These are phyloP conservation scores for Poeciliopsis infans DNA, from an alignment of 2,797 vertebrate genomes.

Conservation along the genomic window DNA sequence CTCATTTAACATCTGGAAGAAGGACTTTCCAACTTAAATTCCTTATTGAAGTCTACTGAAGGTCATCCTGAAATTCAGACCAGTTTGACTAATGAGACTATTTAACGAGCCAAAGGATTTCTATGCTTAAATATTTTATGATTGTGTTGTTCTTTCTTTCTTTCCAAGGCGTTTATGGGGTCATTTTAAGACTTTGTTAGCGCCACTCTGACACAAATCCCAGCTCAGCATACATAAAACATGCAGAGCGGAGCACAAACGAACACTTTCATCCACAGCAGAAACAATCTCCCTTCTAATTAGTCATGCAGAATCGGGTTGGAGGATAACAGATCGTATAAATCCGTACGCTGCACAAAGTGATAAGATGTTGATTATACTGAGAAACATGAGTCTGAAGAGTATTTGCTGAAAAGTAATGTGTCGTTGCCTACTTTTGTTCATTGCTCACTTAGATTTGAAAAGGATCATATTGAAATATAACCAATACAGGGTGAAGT, in stretches of 20 bases:
- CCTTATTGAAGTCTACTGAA: not conserved
- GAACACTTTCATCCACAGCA: constrained; percentile 10
- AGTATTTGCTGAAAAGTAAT: not conserved
- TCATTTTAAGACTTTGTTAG: constrained; percentile 49
- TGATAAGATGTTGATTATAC: not conserved
- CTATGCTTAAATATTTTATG: constrained; percentile 57
- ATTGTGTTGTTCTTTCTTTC: constrained; percentile 28
- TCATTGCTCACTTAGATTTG: not conserved
- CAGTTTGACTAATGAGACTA: constrained; percentile 24
- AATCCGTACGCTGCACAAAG: constrained; percentile 2
- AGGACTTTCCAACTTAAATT: constrained; percentile 29
- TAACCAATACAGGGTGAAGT: not conserved
- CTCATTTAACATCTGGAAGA: constrained; percentile 45
- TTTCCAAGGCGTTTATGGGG: constrained; percentile 32
- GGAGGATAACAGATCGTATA: not conserved
- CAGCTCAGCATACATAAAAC: constrained; percentile 26
- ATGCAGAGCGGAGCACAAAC: constrained; percentile 8
- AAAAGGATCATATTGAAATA: not conserved
- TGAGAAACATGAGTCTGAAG: not conserved
- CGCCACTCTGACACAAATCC: constrained; percentile 50
- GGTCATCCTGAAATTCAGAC: constrained; percentile 23
- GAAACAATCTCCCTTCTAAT: constrained; percentile 9
- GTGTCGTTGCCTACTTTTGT: not conserved
- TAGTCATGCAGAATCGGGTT: constrained; percentile 11
- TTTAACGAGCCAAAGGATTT: constrained; percentile 46